Base-by-base conservation (phyloP, 2,888 invertebrate genomes). In the Oxyteleia sp. region DNA sequence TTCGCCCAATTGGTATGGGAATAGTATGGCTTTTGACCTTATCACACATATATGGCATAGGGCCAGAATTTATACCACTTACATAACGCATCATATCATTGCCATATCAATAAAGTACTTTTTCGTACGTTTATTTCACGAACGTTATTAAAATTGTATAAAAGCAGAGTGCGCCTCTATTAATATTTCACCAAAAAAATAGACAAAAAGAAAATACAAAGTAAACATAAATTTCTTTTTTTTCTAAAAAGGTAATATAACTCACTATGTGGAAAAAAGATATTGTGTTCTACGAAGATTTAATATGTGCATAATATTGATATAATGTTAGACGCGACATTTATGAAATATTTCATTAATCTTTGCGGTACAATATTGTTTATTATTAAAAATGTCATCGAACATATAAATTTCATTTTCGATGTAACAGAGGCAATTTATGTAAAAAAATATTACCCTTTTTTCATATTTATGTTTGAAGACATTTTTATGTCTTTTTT, bases 1-100 rank as follows among this genome's bases (percentile, higher is more conserved):
- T 69, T 78, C 55, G 45, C 13, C 63, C 63, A 69, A 78, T 78
- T 61, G 76, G 69, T 63, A 69, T 69, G 78, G 78, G 69, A 78
- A 78, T 78, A 63, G 57, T n/a, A n/a, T n/a, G n/a, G n/a, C 78
- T 79, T 79, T 71, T 71, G 78, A 69, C 78, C 63, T 79, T 79
- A 79, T 79, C 78, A 79, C 55, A n/a, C 35, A 15, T 55, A 43
- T 49, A 71, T 79, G 71, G 78, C 78, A 18, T 71, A 23, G 78
- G 71, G 78, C 71, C 71, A 79, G 57, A 71, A 71, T 79, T 79
- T 79, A 79, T 71, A 64, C 71, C 57, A 71, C 71, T 79, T 79
- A 79, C 63, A 64, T 79, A 79, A 69, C 78, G 55, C 63, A 64
- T 55, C 57, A 51, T 57, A 79, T 71, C 57, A 79, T 79, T 57